These are phyloP conservation scores for Euplagia quadripunctaria DNA, from an alignment of 2,888 invertebrate species.

Conservation along the genomic window DNA sequence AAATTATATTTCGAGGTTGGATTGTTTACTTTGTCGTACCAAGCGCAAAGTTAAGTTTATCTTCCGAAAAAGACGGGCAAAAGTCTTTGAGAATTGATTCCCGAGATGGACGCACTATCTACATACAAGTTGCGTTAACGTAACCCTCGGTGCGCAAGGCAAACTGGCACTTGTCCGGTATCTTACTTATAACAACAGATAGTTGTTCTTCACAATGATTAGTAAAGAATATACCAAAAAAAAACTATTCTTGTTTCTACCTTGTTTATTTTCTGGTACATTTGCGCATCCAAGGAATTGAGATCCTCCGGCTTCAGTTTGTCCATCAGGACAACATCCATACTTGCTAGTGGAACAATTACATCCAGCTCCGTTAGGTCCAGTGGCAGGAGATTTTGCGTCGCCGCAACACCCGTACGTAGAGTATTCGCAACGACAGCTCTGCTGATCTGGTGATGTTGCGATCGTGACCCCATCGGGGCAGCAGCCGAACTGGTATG, in stretches of 20 bases:
- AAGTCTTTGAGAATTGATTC: too few relatives aligned
- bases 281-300: slow-evolving; percentile 95
- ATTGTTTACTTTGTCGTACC: too few relatives aligned
- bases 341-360: slow-evolving; percentile 92
- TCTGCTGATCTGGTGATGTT: slow-evolving; percentile 88
- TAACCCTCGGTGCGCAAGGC: too few relatives aligned
- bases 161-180: too few relatives aligned
- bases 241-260: slow-evolving; percentile 60
- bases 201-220: too few relatives aligned
- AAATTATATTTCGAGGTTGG: too few relatives aligned
- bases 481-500: slow-evolving; percentile 97
- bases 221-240: too few relatives aligned
- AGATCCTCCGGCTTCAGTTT: slow-evolving; percentile 92
- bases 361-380: slow-evolving; percentile 93
- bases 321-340: slow-evolving; percentile 96
- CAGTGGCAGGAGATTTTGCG: slow-evolving; percentile 92
- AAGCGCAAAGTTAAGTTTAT: too few relatives aligned
- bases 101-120: too few relatives aligned
- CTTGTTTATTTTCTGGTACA: slow-evolving; percentile 90
- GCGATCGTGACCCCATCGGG: slow-evolving; percentile 93
- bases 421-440: slow-evolving; percentile 93
- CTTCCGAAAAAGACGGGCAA: too few relatives aligned
- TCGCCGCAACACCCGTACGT: slow-evolving; percentile 95
- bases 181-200: too few relatives aligned
- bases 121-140: too few relatives aligned